These are phyloP conservation scores for Ciona savignyi DNA, from an alignment of 23 tunicate species.

Conservation along the genomic window DNA sequence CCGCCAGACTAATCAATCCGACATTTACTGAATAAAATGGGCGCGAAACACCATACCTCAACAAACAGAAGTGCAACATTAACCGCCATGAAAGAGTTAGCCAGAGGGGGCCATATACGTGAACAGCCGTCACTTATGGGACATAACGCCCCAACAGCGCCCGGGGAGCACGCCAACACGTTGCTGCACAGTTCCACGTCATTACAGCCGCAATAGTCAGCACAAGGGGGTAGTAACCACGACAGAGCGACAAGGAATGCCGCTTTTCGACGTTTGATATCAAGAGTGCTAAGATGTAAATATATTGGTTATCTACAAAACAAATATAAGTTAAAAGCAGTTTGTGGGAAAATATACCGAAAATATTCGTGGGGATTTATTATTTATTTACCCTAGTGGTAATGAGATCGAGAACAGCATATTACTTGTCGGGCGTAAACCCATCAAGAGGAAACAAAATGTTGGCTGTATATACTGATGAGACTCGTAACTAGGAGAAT, in stretches of 20 bases:
- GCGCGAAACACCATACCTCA: slow-evolving; percentile 24
- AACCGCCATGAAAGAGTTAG: slow-evolving; percentile 52
- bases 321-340: no score
- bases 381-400: no score
- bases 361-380: no score
- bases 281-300: slow-evolving; percentile 8
- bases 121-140: slow-evolving; percentile 46
- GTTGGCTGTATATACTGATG: no score
- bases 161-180: slow-evolving; percentile 57
- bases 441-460: no score
- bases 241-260: slow-evolving; percentile 15
- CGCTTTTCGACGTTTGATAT: slow-evolving; percentile 32
- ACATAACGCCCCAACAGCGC: slow-evolving; percentile 47
- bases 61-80: slow-evolving; percentile 42
- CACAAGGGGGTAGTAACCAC: slow-evolving; percentile 39
- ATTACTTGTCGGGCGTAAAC: no score
- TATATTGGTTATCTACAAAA: neutral
- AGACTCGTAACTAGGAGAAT: no score
- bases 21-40: neutral
- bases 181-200: slow-evolving; percentile 35
- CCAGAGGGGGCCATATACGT: slow-evolving; percentile 49
- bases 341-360: no score
- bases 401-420: no score
- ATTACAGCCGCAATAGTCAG: slow-evolving; percentile 46
- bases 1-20: no score